Percentiles rank a stretch among this genome's conserved stretches.
These are phyloP conservation scores for Mantis religiosa DNA, from an alignment of 2,888 invertebrate species.

Conservation along the genomic window DNA sequence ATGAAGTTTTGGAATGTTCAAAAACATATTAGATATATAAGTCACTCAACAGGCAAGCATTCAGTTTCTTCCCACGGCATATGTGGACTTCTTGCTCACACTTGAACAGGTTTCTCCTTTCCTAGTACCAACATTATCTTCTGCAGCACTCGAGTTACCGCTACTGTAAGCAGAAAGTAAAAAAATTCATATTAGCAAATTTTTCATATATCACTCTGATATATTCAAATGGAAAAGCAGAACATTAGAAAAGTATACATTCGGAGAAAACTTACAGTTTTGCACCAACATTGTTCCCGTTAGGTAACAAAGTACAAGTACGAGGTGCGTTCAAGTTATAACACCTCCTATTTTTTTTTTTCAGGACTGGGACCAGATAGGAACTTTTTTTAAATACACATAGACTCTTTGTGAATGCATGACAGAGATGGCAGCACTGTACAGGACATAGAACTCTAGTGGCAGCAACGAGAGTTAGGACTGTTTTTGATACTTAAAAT, in stretches of 20 bases:
- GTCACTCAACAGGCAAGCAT: background rate
- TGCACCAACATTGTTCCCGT: too few species aligned
- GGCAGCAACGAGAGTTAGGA: too few species aligned
- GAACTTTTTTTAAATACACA: too few species aligned
- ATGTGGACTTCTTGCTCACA: conserved; percentile 47
- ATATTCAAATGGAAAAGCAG: background rate
- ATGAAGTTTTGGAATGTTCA: background rate
- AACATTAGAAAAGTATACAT: background rate
- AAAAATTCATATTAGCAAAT: background rate
- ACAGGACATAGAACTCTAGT: too few species aligned
- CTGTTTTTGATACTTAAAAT: too few species aligned
- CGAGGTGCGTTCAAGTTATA: too few species aligned
- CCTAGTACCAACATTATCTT: conserved; percentile 71
- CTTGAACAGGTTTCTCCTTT: conserved; percentile 65
- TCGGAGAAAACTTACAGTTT: too few species aligned
- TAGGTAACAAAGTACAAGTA: too few species aligned
- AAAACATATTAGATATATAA: background rate
- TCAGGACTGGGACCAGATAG: too few species aligned
- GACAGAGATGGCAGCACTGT: too few species aligned
- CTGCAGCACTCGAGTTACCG: conserved; percentile 60
- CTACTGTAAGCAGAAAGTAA: conserved; percentile 48
- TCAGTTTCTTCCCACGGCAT: background rate
- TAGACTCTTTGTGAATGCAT: too few species aligned
- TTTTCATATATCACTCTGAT: background rate
- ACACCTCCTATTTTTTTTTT: too few species aligned